phyloP scores from a whole-genome alignment of 2,797 vertebrate species.

The Parauchenoglanis ngamensis region DNA sequence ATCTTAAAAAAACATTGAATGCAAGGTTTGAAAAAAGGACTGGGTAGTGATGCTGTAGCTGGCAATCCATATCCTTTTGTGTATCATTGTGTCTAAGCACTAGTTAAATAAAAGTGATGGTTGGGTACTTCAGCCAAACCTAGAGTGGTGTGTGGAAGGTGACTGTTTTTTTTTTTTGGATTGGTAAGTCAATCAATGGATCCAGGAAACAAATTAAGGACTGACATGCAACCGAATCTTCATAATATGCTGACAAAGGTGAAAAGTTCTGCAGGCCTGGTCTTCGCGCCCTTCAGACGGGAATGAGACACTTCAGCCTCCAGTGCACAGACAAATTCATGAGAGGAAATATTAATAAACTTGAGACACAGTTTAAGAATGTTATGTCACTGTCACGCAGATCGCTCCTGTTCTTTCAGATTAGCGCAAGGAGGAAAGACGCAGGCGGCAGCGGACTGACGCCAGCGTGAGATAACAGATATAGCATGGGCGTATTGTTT shows the following conservation, averaged over 20 bases:
- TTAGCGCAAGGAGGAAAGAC: conserved; percentile 36
- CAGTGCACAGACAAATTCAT: conserved; percentile 32
- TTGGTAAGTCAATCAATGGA: conserved; percentile 73
- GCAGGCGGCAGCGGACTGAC: conserved; percentile 46
- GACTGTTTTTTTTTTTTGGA: conserved; percentile 39
- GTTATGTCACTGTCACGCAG: conserved; percentile 35
- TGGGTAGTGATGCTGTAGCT: not conserved
- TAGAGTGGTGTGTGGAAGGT: conserved; percentile 54
- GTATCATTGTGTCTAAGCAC: not conserved
- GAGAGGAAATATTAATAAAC: conserved; percentile 55
- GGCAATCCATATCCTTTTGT: not conserved
- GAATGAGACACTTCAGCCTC: conserved; percentile 58
- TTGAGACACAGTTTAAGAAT: conserved; percentile 41
- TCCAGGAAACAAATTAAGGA: conserved; percentile 78
- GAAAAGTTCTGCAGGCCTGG: conserved; percentile 72
- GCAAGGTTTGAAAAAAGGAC: not conserved
- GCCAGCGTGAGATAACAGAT: conserved; percentile 54
- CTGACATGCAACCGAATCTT: conserved; percentile 79
- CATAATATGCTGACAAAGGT: conserved; percentile 74
- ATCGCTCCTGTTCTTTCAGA: conserved; percentile 37
- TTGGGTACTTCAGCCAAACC: not conserved
- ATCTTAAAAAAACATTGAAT: not conserved
- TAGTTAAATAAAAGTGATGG: not conserved
- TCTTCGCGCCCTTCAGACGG: conserved; percentile 64
- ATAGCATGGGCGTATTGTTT: conserved; percentile 52